Conservation (phyloP, 2,113 vertebrate genomes). For the Chrysemys picta region DNA sequence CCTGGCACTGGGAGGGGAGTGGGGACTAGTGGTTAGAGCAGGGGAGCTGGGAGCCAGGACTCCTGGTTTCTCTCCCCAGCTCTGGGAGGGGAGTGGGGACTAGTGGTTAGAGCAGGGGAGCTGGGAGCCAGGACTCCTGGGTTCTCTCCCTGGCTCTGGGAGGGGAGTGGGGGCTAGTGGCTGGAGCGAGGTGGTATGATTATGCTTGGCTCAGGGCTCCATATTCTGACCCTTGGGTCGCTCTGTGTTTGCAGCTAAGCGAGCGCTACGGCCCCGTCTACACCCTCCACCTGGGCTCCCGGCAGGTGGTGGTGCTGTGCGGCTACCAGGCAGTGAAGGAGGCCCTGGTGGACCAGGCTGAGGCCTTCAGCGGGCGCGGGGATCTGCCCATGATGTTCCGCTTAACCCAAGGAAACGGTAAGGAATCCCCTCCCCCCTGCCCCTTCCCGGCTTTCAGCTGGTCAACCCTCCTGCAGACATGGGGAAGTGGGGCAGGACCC, state of each 20-base stretch:
- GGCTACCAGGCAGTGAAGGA: constrained; percentile 53
- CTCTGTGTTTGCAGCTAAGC: neutral
- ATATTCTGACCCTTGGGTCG: neutral
- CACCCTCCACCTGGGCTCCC: constrained; percentile 66
- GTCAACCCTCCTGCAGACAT: neutral
- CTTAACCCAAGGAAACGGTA: constrained; percentile 62
- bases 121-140: too few species aligned
- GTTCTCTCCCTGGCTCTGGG: too few species aligned
- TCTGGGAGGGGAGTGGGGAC: too few species aligned
- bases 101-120: too few species aligned
- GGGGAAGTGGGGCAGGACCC: neutral
- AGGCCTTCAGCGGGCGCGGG: constrained; percentile 45
- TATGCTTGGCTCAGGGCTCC: neutral
- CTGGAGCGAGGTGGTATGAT: neutral
- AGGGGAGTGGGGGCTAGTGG: neutral
- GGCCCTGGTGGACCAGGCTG: constrained; percentile 48
- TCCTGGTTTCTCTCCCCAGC: too few species aligned
- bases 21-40: too few species aligned
- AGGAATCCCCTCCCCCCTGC: neutral
- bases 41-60: too few species aligned
- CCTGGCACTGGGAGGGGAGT: too few species aligned
- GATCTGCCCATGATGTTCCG: neutral
- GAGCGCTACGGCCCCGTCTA: constrained; percentile 55
- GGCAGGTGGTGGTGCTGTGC: constrained; percentile 50
- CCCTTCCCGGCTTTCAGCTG: neutral